Conservation (phyloP, 2,113 vertebrate genomes). For the Peromyscus polionotus region DNA sequence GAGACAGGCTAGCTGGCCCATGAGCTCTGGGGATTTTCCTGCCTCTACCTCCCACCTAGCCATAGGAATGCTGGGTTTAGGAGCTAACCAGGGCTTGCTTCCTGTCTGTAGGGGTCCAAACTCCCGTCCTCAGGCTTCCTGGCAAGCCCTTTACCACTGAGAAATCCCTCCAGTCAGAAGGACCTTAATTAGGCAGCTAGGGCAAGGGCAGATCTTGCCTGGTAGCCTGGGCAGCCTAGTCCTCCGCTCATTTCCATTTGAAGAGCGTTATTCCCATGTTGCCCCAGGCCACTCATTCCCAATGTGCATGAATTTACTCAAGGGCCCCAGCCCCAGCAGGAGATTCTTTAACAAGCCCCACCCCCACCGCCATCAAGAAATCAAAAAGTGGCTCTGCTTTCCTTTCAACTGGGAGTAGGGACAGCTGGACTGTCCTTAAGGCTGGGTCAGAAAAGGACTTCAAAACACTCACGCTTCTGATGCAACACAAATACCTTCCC, state of each 20-base stretch:
- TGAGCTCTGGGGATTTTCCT: neutral
- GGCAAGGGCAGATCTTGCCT: neutral
- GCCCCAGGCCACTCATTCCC: neutral
- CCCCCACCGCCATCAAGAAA: slow-evolving; percentile 18
- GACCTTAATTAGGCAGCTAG: slow-evolving; percentile 48
- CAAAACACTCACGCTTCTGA: neutral
- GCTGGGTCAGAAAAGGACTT: neutral
- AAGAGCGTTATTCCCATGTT: slow-evolving; percentile 59
- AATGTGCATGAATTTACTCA: neutral
- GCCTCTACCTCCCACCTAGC: neutral
- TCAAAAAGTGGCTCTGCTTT: slow-evolving; percentile 24
- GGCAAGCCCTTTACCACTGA: neutral
- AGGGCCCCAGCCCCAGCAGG: slow-evolving; percentile 45
- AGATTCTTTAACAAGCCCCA: slow-evolving; percentile 55
- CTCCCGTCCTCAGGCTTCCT: neutral
- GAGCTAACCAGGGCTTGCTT: no score
- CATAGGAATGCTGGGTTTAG: neutral
- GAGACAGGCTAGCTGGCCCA: neutral
- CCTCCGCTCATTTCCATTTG: slow-evolving; percentile 59
- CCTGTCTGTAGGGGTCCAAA: neutral
- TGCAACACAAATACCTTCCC: neutral
- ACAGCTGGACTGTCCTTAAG: neutral
- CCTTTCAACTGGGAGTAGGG: slow-evolving; percentile 8
- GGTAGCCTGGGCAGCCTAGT: slow-evolving; percentile 47
- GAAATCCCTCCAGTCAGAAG: neutral